Evolutionary conservation across 92 coral and sea anemone genomes (phyloP), one percentile per base, ranked within the genome.

Genomic region (Virgularia gustaviana): DNA sequence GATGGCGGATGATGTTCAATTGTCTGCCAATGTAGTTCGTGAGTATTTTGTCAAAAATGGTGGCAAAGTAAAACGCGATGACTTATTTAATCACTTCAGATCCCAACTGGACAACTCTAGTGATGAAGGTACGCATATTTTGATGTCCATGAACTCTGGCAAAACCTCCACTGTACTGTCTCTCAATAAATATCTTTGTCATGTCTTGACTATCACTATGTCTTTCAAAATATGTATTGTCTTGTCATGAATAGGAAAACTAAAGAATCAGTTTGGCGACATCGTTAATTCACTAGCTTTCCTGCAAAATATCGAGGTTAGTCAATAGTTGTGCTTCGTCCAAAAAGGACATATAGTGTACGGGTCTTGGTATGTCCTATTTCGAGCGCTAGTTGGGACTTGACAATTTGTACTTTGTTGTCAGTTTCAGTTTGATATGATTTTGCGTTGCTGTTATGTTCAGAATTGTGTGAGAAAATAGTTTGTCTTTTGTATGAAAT

Each of bases 81-180:
- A 94, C 57, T 84, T 94, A n/a, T 90, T 94, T 30, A 87, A 86
- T 39, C 96, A 94, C 70, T 94, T 94, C 68, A 81, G 96, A 64
- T 83, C 75, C 37, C 99, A 89, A 49, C 88, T 94, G 36, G 90
- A 94, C 65, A 90, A 94, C 43, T 88, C 88, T 1, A 96, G 57
- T 2, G 90, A 94, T 85, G 83, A 94, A 64, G 83, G 99, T 94
- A 63, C 47, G 88, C 24, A 63, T n/a, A n/a, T n/a, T n/a, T n/a
- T n/a, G n/a, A n/a, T n/a, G n/a, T n/a, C n/a, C 27, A 57, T 9
- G 55, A n/a, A n/a, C n/a, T n/a, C n/a, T n/a, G n/a, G n/a, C n/a
- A n/a, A n/a, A n/a, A n/a, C n/a, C n/a, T n/a, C n/a, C n/a, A n/a
- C n/a, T n/a, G n/a, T n/a, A n/a, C n/a, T n/a, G n/a, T n/a, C n/a